Conservation (phyloP, 2,888 invertebrate species). For the Digitonthophagus gazella region DNA sequence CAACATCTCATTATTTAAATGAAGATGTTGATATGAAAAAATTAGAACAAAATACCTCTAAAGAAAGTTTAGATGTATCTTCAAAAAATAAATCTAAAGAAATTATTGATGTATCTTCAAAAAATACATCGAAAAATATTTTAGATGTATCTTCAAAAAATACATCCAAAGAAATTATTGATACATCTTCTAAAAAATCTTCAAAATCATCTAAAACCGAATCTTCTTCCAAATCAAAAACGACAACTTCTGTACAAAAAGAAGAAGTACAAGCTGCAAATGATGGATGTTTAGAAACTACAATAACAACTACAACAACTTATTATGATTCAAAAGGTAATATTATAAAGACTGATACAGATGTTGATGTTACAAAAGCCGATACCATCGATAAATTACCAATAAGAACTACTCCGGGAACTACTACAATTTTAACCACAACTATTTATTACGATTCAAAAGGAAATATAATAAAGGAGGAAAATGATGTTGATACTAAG, state of each 20-base stretch:
- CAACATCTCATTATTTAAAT: slow-evolving; percentile 38
- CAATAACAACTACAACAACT: slow-evolving; percentile 44
- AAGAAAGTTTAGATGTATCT: neutral
- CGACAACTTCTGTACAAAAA: neutral
- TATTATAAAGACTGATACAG: slow-evolving; percentile 43
- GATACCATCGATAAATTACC: slow-evolving; percentile 12
- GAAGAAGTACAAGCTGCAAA: slow-evolving; percentile 16
- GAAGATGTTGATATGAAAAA: slow-evolving; percentile 15
- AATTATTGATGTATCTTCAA: too few relatives aligned
- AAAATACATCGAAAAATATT: slow-evolving; percentile 10
- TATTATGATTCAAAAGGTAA: slow-evolving; percentile 50
- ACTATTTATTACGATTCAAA: slow-evolving; percentile 48
- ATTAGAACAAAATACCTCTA: neutral
- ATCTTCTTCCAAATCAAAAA: slow-evolving; percentile 12
- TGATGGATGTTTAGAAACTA: slow-evolving; percentile 32
- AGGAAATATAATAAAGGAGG: slow-evolving; percentile 46
- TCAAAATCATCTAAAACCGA: slow-evolving; percentile 24
- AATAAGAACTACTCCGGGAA: slow-evolving; percentile 19
- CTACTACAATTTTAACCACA: slow-evolving; percentile 42
- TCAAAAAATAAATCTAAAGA: slow-evolving; percentile 2
- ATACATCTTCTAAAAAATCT: slow-evolving; percentile 14
- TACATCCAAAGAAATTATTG: slow-evolving; percentile 22
- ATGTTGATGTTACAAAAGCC: slow-evolving; percentile 38
- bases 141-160: too few relatives aligned
- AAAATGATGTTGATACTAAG: slow-evolving; percentile 39